Percentiles rank a stretch among this genome's conserved stretches.
Evolutionary conservation across 2,888 invertebrate genomes (phyloP).

Genomic region (Sarcophaga subvicina): DNA sequence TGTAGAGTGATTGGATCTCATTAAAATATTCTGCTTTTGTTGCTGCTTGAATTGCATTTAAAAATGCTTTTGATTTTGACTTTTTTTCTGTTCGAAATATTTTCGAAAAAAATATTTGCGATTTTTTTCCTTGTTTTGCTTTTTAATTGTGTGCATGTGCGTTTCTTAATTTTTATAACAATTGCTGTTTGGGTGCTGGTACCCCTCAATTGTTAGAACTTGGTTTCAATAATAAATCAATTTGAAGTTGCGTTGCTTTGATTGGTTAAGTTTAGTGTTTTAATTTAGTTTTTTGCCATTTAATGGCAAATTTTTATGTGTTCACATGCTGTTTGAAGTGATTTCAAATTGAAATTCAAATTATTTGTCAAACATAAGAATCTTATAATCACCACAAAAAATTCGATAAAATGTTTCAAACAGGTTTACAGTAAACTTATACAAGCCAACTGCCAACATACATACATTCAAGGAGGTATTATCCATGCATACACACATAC

Average conservation of each 20-base stretch:
- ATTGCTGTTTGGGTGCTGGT: slow-evolving; percentile 1
- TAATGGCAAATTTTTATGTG: slow-evolving; percentile 7
- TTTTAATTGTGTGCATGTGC: slow-evolving; percentile 2
- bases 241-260: neutral
- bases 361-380: slow-evolving; percentile 37
- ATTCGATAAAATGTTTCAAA: neutral
- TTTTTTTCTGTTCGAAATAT: no score
- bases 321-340: slow-evolving; percentile 17
- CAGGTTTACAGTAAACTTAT: no score
- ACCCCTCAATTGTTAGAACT: slow-evolving; percentile 56
- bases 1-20: slow-evolving; percentile 39
- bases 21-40: slow-evolving; percentile 67
- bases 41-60: slow-evolving; percentile 45
- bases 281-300: slow-evolving; percentile 19
- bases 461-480: no score
- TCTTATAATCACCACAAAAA: slow-evolving; percentile 20
- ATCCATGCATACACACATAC: no score
- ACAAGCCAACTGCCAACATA: no score
- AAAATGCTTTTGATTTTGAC: neutral
- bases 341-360: slow-evolving; percentile 43
- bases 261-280: neutral
- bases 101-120: neutral
- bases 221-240: slow-evolving; percentile 41
- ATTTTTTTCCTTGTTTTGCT: neutral
- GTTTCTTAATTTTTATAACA: neutral